Evolutionary conservation across 2,888 invertebrate species (phyloP), one percentile per base, ranked within the genome.

Genomic region (Rotaria macrura): DNA sequence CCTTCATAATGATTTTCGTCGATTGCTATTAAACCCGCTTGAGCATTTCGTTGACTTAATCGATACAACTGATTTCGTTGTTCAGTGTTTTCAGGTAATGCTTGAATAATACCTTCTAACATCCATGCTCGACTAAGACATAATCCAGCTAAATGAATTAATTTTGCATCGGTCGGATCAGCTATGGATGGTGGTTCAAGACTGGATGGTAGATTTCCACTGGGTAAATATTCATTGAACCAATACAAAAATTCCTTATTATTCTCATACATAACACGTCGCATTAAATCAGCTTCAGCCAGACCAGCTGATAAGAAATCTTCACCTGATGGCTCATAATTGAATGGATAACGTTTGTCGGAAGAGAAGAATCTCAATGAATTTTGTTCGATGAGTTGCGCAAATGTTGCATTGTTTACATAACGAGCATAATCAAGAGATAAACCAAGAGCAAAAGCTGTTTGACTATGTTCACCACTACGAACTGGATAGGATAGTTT

Each of bases 381-480:
- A 25, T 34, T 10, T 43, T 25, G n/a, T 43, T 79, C 79, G 7
- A 79, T 43, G 2, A 79, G 25, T 43, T 43, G 12, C 4, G 25
- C 25, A 43, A 79, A 79, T 79, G 6, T 38, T 38, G 43, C 10
- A 79, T 79, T 79, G 14, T 79, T 79, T 7, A 79, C 34, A 38
- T 14, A 25, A 79, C 40, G 79, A n/a, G 79, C 40, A 79, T 79
- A 79, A 79, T 79, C 79, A 25, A 79, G 43, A 25, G n/a, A 14
- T 3, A 79, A 43, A n/a, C 79, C 79, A 43, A 79, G 43, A 14
- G 79, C 79, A 79, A 79, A 79, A 20, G 79, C 79, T 43, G 79
- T 79, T 79, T 79, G 79, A 43, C 79, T 79, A 79, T 79, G 79
- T n/a, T 79, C 79, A 79, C 79, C 79, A 43, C 79, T 79, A 40